Evolutionary conservation across 2,888 invertebrate genomes (phyloP), one percentile per base, ranked within the genome.

Genomic region (Caenorhabditis uteleia): DNA sequence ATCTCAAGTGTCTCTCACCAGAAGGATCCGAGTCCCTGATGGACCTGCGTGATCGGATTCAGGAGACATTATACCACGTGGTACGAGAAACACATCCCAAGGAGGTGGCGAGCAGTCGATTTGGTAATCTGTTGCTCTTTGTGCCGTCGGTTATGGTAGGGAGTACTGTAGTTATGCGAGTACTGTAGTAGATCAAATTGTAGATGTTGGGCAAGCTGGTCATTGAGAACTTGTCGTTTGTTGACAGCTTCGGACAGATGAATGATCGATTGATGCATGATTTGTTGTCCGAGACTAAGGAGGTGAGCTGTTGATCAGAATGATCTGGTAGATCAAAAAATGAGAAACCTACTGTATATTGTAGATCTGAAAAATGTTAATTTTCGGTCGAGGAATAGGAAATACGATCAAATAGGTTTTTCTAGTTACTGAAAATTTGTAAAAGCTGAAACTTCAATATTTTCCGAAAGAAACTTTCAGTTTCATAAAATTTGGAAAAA

Each of bases 31-130:
- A 82, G 40, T 74, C 75, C 7, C 74, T 82, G 14, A 80, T 79
- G 34, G 80, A 82, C 49, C 65, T 82, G 16, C 56, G 82, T 1
- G 82, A 82, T 49, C 66, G 82, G 8, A 71, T 82, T 21, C 82
- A 76, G 51, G 77, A 79, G 54, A 78, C 77, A 0, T 49, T 79
- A 14, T 80, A 80, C 48, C 79, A 81, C 49, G 81, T 81, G 1
- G 77, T 77, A 7, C 45, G 82, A 1, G 82, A 80, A 47, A 79
- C 77, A n/a, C 82, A 82, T 64, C 82, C 82, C 1, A 82, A 82
- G 57, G 82, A 81, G 59, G 82, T 82, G 1, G 80, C 82, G 2
- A 79, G 79, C 2, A 75, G 77, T 23, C 59, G 82, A 29, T 82
- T 82, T 49, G 82, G 82, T 36, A 82, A 82, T 56, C 66, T 82